These are phyloP conservation scores for Oligia fasciuncula DNA, from an alignment of 2,888 invertebrate genomes.

Conservation along the genomic window DNA sequence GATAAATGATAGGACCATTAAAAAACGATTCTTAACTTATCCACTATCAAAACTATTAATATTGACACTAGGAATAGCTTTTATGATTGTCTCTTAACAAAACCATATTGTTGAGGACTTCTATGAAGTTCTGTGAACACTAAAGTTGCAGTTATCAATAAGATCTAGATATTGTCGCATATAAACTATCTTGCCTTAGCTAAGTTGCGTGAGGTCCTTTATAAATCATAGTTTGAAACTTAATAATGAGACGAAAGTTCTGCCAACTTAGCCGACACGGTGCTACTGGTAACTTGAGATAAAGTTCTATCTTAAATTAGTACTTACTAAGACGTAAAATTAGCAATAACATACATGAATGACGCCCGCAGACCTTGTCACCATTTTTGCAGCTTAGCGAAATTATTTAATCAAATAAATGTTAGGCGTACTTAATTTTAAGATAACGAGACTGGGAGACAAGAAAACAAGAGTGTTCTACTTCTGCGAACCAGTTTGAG, in stretches of 20 bases:
- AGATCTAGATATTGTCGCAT: constrained; percentile 1
- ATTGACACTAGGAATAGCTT: background rate
- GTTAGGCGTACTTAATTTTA: constrained; percentile 25
- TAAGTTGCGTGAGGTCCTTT: constrained; percentile 18
- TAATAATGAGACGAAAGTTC: constrained; percentile 48
- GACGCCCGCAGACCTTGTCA: constrained; percentile 40
- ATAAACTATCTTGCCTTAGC: constrained; percentile 8
- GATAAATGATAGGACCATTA: too few species aligned
- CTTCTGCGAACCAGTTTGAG: constrained; percentile 32
- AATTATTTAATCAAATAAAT: constrained; percentile 40
- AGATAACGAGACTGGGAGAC: constrained; percentile 32
- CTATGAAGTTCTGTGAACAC: background rate
- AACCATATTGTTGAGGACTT: background rate
- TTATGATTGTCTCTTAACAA: background rate
- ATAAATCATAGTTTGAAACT: constrained; percentile 52
- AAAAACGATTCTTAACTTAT: too few species aligned
- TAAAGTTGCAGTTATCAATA: constrained; percentile 14
- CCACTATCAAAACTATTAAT: background rate
- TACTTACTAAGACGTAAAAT: constrained; percentile 42
- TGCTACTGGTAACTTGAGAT: background rate
- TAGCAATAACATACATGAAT: constrained; percentile 42
- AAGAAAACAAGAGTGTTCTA: constrained; percentile 16
- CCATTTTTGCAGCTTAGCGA: constrained; percentile 43
- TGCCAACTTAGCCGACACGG: constrained; percentile 9
- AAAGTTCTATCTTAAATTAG: constrained; percentile 24